A percentile compares a stretch with the other conserved stretches of the same genome.
These are phyloP conservation scores for Ferdinandea cuprea DNA, from an alignment of 2,888 invertebrate species.

Conservation along the genomic window DNA sequence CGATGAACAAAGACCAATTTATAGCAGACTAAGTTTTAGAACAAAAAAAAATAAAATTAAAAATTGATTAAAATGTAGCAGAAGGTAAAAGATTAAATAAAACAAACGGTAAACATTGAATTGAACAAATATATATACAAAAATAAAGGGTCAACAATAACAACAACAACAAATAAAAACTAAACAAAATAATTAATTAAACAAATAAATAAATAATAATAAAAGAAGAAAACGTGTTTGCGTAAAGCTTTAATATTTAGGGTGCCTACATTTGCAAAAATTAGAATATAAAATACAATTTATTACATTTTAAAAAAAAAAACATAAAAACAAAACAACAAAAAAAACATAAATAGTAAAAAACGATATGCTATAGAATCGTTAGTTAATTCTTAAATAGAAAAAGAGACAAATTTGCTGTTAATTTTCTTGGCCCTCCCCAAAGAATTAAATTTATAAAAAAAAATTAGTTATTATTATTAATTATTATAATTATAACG, in stretches of 20 bases:
- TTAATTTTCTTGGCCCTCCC: slow-evolving; percentile 74
- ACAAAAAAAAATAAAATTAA: slow-evolving; percentile 53
- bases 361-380: slow-evolving; percentile 75
- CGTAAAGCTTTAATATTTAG: slow-evolving; percentile 83
- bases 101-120: slow-evolving; percentile 55
- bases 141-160: slow-evolving; percentile 65
- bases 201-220: slow-evolving; percentile 78
- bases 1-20: slow-evolving; percentile 75
- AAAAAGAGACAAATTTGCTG: slow-evolving; percentile 73
- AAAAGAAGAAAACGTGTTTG: slow-evolving; percentile 82
- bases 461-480: slow-evolving; percentile 66
- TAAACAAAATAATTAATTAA: slow-evolving; percentile 54
- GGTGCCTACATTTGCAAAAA: slow-evolving; percentile 83
- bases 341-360: slow-evolving; percentile 68
- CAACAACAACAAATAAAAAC: slow-evolving; percentile 62
- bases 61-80: slow-evolving; percentile 63
- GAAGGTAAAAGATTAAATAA: slow-evolving; percentile 61
- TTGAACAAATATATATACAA: slow-evolving; percentile 49
- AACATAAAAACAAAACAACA: slow-evolving; percentile 45
- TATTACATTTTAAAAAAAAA: slow-evolving; percentile 77
- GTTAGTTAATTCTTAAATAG: slow-evolving; percentile 76
- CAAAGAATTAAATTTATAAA: slow-evolving; percentile 72
- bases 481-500: slow-evolving; percentile 73
- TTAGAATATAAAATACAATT: slow-evolving; percentile 80
- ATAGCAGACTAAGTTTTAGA: slow-evolving; percentile 73